Base-by-base conservation (phyloP, 2,888 invertebrate genomes). In the Drosophila dives region DNA sequence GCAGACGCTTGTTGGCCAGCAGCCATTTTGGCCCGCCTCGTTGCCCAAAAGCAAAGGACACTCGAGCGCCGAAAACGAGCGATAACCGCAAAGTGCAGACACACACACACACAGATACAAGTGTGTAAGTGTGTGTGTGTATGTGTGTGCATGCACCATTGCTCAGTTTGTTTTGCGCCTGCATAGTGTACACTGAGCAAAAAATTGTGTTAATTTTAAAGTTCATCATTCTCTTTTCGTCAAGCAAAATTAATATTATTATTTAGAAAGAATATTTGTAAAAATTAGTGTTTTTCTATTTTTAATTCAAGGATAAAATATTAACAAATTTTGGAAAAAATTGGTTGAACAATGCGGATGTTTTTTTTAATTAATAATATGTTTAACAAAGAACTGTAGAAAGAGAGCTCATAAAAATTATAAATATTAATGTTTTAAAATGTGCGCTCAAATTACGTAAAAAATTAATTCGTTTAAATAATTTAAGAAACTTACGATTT, bases 11-110 rank as follows among this genome's bases (percentile, higher is more conserved):
- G 64, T 69, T 79, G 80, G 66, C 75, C 61, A 77, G 69, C 70
- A 79, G 75, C 75, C 64, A 70, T 79, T 75, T 61, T 61, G 48
- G 64, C 33, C 26, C 45, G 62, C 51, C 73, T 60, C 49, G 62
- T 68, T 79, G 72, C 51, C 69, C 62, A 66, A 67, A 77, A 76
- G 65, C 69, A 73, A 77, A 67, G 56, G 77, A 62, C 77, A 73
- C 71, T 80, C 73, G 77, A 80, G 67, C 40, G 53, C 33, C 71
- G 60, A 59, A 68, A 68, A 64, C 60, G 67, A 68, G 68, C 81
- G 81, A 77, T 77, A 80, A 68, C 77, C 61, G 68, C 67, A 73
- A 61, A 71, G 64, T 75, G 66, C 54, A 70, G 59, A 61, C 59
- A 76, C 51, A 64, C 58, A 74, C 53, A 55, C 17, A 75, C 33